Conservation (phyloP, 2,113 vertebrate species). For the Gorsachius goisagi region DNA sequence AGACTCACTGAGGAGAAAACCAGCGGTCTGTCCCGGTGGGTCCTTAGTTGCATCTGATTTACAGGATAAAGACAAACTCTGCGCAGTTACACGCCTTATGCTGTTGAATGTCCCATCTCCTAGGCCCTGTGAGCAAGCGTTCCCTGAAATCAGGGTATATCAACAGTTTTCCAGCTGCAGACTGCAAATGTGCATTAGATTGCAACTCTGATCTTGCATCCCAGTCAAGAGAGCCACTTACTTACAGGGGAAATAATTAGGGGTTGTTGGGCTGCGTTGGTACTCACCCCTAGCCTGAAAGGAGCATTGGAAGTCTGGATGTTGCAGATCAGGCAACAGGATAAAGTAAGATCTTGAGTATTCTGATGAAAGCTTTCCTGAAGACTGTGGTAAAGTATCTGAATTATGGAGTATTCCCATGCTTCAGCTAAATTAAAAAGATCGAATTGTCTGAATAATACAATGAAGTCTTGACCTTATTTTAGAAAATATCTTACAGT, state of each 20-base stretch:
- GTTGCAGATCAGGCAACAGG: neutral
- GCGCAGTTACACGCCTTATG: rapidly evolving
- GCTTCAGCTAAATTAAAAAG: neutral
- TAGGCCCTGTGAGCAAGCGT: neutral
- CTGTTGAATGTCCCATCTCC: neutral
- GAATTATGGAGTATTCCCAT: neutral
- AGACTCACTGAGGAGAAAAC: neutral
- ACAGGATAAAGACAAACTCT: neutral
- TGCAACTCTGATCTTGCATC: neutral
- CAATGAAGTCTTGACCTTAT: neutral
- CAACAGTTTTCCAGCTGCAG: neutral
- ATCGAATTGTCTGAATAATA: neutral
- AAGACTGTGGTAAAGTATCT: neutral
- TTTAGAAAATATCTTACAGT: rapidly evolving
- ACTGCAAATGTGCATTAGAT: neutral
- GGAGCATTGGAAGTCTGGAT: neutral
- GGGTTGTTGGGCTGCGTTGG: neutral
- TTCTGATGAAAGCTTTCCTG: neutral
- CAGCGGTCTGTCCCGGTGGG: rapidly evolving
- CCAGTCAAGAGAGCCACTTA: neutral
- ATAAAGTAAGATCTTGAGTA: neutral
- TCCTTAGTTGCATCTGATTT: neutral
- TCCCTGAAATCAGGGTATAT: neutral
- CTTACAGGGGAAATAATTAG: too few relatives aligned
- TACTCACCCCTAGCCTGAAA: neutral